Base-by-base conservation (phyloP, 2,888 invertebrate species). In the Mechanitis messenoides region DNA sequence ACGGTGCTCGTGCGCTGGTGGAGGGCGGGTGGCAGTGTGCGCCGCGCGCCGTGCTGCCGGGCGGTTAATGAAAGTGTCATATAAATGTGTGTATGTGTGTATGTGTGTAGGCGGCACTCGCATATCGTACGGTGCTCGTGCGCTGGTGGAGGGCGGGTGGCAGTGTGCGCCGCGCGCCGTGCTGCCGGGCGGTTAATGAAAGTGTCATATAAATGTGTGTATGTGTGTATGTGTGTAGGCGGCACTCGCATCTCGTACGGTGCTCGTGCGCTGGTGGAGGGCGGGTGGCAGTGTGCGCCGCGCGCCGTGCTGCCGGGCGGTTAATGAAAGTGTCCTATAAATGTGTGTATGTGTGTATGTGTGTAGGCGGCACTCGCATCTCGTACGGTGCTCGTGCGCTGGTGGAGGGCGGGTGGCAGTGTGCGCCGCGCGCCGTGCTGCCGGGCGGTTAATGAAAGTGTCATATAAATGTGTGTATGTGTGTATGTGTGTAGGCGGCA, bases 181-280 rank as follows among this genome's bases (percentile, higher is more conserved):
- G 31, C 98, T 98, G 87, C 98, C 98, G 0, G 99, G 99, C 2
- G 99, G 99, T n/a, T n/a, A n/a, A n/a, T n/a, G n/a, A n/a, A n/a
- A n/a, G n/a, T n/a, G n/a, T n/a, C n/a, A n/a, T n/a, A 20, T 20
- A 1, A 20, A 20, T 20, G 20, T 20, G 20, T 20, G 20, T 20
- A 20, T 20, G 20, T 20, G 46, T n/a, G 38, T 31, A 6, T 53
- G 54, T 53, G 58, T 38, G 0, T 68, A 91, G 90, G 91, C 7
- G 94, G 93, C 0, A 91, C 91, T 28, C 93, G 98, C 64, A 95
- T 99, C 65, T 96, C 96, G 0, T 99, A 99, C 84, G 99, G 99
- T 1, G 99, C 98, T 0, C 92, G 99, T 57, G 99, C 99, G 1
- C 90, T 99, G 33, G 97, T 97, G 72, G 99, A 99, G 90, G 99